Base-by-base conservation (phyloP, 2,797 vertebrate genomes). In the Lepilemur septentrionalis region DNA sequence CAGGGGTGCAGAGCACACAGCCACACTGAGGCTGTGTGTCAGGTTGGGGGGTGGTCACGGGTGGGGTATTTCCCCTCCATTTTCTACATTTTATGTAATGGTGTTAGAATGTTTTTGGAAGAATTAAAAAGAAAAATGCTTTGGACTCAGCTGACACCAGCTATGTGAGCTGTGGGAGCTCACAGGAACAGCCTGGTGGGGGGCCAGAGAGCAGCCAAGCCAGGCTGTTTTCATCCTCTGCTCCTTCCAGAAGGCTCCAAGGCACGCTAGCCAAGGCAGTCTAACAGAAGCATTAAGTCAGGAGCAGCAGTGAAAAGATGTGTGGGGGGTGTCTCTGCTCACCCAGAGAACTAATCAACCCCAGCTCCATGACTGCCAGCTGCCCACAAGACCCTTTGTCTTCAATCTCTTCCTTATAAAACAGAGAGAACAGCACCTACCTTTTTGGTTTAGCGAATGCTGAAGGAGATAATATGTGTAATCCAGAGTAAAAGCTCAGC, bases 71-170 rank as follows among this genome's bases (percentile, higher is more conserved):
- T 59, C 13, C 55, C 82, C 81, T 81, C 61, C 32, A 67, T 59
- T 76, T 72, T 59, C 87, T 89, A 73, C 32, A 52, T 70, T 95
- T 95, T 95, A 95, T 88, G 89, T 97, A 96, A 98, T 52, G 13
- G 70, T 80, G 89, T 91, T 96, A 94, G 70, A 93, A 97, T 97
- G 96, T 97, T 97, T 97, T 94, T 43, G 70, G 91, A 96, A 95
- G 91, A 96, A 91, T 95, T 95, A 76, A 94, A 94, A 96, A 86
- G 87, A 86, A 93, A 96, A 97, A 89, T 41, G 89, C 82, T 89
- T 67, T 30, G 38, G 79, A 94, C 79, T 95, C 88, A 83, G 97
- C 92, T 85, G 96, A 95, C 81, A 69, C 38, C 75, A 48, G 96
- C 23, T 67, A 17, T 28, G 84, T 52, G 94, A 88, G 38, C 88